phyloP scores from a whole-genome alignment of 2,797 vertebrate genomes.

The Malacoraja senta region DNA sequence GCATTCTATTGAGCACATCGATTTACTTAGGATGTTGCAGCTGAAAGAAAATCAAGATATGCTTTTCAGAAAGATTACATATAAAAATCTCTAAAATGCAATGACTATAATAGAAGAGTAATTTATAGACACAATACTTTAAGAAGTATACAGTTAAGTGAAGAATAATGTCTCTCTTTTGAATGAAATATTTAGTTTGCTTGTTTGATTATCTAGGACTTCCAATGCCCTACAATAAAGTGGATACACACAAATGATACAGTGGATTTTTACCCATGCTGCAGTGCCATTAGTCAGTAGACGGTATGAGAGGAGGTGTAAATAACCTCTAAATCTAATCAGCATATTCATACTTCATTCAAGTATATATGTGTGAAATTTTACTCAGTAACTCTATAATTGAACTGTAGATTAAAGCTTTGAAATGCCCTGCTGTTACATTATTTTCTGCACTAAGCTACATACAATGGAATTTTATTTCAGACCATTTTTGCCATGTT shows the following conservation, averaged over 20 bases:
- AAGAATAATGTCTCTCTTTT: neutral
- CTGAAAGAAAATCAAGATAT: neutral
- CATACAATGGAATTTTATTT: neutral
- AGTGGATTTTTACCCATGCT: neutral
- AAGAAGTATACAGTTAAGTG: neutral
- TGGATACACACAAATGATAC: too few relatives aligned
- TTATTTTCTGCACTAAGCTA: neutral
- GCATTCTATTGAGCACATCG: slow-evolving; percentile 17
- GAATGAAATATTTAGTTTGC: neutral
- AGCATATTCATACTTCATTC: neutral
- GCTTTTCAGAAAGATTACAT: neutral
- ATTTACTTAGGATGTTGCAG: neutral
- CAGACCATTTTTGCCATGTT: too few relatives aligned
- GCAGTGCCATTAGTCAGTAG: neutral
- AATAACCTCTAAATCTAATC: neutral
- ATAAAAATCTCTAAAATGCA: neutral
- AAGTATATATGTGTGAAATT: neutral
- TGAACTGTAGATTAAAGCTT: neutral
- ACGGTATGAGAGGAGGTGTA: neutral
- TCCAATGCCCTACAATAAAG: neutral
- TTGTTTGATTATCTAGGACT: neutral
- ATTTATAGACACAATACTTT: neutral
- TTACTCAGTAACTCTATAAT: neutral
- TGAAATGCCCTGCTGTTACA: neutral
- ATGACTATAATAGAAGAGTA: neutral